These are phyloP conservation scores for Drosophila tani DNA, from an alignment of 1,140 invertebrate genomes.

Conservation along the genomic window DNA sequence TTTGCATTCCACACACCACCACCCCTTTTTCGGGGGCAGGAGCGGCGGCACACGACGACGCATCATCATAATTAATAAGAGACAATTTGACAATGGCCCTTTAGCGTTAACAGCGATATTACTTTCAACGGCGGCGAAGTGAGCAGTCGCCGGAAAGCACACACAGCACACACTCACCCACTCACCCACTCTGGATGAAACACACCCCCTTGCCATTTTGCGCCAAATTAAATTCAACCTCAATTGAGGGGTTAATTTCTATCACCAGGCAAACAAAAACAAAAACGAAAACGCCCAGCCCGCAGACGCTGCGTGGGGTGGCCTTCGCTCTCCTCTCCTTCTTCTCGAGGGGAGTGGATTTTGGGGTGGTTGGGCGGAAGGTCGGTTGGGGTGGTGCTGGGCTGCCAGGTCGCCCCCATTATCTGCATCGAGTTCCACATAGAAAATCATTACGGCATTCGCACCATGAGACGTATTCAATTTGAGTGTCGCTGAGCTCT, in stretches of 20 bases:
- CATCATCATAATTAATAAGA: conserved; percentile 84
- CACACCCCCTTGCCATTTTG: conserved; percentile 81
- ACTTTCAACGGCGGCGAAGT: conserved; percentile 70
- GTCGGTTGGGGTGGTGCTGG: conserved; percentile 22
- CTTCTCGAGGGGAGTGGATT: conserved; percentile 17
- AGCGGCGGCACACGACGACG: conserved; percentile 64
- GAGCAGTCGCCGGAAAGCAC: conserved; percentile 54
- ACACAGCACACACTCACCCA: conserved; percentile 40
- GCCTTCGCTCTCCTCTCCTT: neutral
- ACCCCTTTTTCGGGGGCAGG: conserved; percentile 2
- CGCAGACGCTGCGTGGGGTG: conserved; percentile 50
- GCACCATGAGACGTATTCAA: conserved; percentile 82
- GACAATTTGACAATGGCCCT: conserved; percentile 83
- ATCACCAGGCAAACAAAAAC: conserved; percentile 83
- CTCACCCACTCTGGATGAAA: conserved; percentile 29
- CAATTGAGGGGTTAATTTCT: conserved; percentile 85
- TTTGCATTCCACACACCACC: conserved; percentile 60
- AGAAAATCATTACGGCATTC: conserved; percentile 84
- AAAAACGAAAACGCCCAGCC: conserved; percentile 59
- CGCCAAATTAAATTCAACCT: conserved; percentile 85
- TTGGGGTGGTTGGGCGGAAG: conserved; percentile 5
- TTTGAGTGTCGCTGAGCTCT: conserved; percentile 84
- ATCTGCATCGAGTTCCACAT: conserved; percentile 81
- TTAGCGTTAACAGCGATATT: conserved; percentile 82
- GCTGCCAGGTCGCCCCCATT: conserved; percentile 60